Conservation (phyloP, 1,140 invertebrate species). For the Apis laboriosa region DNA sequence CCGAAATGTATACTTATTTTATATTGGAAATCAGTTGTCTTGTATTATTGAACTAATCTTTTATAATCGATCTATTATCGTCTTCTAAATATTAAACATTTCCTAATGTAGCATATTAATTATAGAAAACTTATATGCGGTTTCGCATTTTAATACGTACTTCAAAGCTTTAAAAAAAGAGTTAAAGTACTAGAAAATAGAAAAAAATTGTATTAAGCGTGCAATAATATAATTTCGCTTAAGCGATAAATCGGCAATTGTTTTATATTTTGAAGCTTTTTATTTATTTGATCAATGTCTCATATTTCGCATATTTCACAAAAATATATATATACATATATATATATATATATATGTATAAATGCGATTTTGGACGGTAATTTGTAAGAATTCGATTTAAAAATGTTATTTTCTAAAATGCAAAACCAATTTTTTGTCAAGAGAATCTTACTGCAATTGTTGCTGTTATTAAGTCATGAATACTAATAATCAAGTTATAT, state of each 20-base stretch:
- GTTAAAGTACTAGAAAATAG: neutral
- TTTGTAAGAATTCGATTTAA: neutral
- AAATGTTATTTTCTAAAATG: neutral
- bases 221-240: neutral
- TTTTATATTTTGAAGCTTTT: neutral
- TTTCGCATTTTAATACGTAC: neutral
- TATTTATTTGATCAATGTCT: neutral
- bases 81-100: neutral
- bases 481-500: neutral
- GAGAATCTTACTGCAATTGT: neutral
- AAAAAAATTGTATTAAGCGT: neutral
- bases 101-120: neutral
- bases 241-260: neutral
- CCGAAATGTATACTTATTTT: neutral
- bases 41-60: neutral
- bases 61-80: too few relatives aligned
- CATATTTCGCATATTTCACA: neutral
- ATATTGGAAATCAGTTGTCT: neutral
- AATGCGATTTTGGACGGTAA: neutral
- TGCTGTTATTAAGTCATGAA: conserved; percentile 4
- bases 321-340: too few relatives aligned
- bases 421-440: neutral
- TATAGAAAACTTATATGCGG: neutral
- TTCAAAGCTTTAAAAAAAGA: neutral
- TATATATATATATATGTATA: too few relatives aligned